A percentile compares a stretch with the other conserved stretches of the same genome.
phyloP scores from a whole-genome alignment of 2,113 vertebrate species.

The Oreochromis spilurus region DNA sequence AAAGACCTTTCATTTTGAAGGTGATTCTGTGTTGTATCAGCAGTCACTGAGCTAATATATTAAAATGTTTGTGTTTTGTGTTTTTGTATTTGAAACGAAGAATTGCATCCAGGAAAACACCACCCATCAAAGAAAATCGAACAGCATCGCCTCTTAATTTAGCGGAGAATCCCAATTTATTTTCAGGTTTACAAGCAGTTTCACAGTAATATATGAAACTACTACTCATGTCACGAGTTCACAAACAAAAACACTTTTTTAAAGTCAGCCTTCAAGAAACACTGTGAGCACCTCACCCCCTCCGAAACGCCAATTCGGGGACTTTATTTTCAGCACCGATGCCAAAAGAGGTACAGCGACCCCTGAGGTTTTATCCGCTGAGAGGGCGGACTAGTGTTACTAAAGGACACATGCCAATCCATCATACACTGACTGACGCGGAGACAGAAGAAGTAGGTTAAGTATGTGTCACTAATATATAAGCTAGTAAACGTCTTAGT shows the following conservation, averaged over 20 bases:
- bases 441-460: conserved; percentile 30
- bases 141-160: background rate
- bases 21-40: background rate
- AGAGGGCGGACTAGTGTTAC: background rate
- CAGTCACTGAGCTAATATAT: background rate
- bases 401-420: background rate
- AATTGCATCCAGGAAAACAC: background rate
- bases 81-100: background rate
- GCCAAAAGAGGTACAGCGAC: background rate
- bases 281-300: background rate
- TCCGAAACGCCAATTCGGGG: background rate
- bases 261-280: background rate
- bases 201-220: background rate
- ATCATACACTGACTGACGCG: background rate
- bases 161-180: background rate
- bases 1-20: background rate
- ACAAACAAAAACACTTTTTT: background rate
- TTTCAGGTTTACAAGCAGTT: background rate
- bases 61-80: background rate
- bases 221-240: background rate
- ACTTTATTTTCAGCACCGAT: background rate
- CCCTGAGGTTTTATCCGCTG: background rate
- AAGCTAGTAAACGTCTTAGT: conserved; percentile 39
- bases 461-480: conserved; percentile 20
- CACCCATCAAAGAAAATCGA: background rate